Conservation (phyloP, 2,888 invertebrate genomes). For the Papilio protenor region DNA sequence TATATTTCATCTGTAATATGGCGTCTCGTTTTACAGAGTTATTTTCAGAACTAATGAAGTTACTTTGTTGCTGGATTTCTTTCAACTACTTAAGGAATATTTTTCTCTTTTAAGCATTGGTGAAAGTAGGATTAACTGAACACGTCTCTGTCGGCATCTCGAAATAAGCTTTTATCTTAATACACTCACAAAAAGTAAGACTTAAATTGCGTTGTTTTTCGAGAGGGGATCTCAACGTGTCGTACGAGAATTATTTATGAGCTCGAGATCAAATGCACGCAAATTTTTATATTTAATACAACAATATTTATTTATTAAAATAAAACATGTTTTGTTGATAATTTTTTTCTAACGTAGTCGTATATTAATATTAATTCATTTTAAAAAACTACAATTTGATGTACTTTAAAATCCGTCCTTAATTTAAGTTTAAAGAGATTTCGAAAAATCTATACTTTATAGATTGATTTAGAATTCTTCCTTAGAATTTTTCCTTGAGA, state of each 20-base stretch:
- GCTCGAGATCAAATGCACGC: conserved; percentile 17
- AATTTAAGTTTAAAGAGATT: background rate
- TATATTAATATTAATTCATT: background rate
- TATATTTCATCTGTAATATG: conserved; percentile 2
- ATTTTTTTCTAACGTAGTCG: background rate
- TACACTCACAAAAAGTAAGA: conserved; percentile 29
- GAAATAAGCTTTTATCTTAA: conserved; percentile 29
- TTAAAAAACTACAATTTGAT: background rate
- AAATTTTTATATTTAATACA: conserved; percentile 45
- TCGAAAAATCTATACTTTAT: background rate
- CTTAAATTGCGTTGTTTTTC: conserved; percentile 34
- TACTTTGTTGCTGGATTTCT: background rate
- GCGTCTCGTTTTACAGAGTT: background rate
- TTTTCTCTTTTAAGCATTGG: conserved; percentile 11
- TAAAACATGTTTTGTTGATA: background rate
- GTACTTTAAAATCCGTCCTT: background rate
- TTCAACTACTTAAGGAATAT: conserved; percentile 25
- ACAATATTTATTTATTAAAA: conserved; percentile 7
- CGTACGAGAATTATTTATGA: conserved; percentile 32
- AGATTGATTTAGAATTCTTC: background rate
- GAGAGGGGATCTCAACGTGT: conserved; percentile 1
- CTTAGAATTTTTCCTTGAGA: conserved; percentile 46
- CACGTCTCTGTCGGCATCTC: conserved; percentile 13
- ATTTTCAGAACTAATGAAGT: conserved; percentile 14
- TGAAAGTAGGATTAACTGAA: conserved; percentile 10